Conservation (phyloP, 1,140 invertebrate genomes). For the Catajapyx aquilonaris region DNA sequence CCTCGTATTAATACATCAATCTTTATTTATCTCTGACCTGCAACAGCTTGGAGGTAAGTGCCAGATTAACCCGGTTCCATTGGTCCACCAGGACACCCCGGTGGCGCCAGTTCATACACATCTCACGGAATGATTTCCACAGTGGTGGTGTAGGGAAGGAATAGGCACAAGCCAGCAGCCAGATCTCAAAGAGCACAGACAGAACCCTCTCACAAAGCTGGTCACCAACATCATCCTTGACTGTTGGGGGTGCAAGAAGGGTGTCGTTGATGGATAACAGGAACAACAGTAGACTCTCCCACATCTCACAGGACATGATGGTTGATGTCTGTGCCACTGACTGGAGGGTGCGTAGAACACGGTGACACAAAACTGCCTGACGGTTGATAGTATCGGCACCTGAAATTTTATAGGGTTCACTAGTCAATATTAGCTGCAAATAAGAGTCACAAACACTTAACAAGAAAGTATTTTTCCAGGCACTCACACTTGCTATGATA, state of each 20-base stretch:
- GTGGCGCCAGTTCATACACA: constrained; percentile 82
- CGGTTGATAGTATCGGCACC: constrained; percentile 71
- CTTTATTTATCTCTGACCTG: no score
- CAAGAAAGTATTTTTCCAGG: background rate
- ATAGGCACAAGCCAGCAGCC: constrained; percentile 74
- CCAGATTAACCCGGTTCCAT: constrained; percentile 84
- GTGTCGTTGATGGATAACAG: constrained; percentile 83
- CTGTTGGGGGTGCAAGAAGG: constrained; percentile 69
- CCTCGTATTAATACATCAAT: no score
- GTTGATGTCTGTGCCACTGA: constrained; percentile 61
- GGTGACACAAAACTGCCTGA: constrained; percentile 86
- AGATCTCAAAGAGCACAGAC: constrained; percentile 84
- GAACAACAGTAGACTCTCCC: constrained; percentile 75
- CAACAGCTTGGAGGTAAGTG: constrained; percentile 61
- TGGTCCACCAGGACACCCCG: constrained; percentile 76
- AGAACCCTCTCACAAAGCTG: constrained; percentile 84
- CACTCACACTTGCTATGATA: background rate
- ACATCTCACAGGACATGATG: constrained; percentile 62
- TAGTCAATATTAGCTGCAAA: constrained; percentile 4
- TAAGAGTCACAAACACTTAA: background rate
- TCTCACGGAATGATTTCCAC: constrained; percentile 87
- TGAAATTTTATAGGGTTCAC: constrained; percentile 19
- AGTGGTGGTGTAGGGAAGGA: constrained; percentile 81
- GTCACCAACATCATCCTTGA: constrained; percentile 84
- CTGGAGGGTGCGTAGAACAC: constrained; percentile 73